Conservation (phyloP, 2,888 invertebrate species). For the Caradrina kadenii region DNA sequence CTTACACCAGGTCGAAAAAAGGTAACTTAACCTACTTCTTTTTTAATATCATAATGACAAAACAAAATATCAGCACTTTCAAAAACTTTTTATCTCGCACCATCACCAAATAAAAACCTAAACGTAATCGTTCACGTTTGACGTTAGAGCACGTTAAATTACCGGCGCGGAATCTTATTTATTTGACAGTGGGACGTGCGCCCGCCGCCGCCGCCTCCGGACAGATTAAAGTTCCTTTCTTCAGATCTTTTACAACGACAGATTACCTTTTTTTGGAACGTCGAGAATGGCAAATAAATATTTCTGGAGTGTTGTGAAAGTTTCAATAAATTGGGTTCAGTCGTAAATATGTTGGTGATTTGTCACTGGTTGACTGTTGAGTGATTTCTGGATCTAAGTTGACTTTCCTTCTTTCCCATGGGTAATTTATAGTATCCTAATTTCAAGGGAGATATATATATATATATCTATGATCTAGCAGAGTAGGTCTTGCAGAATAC, state of each 20-base stretch:
- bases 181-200: constrained; percentile 70
- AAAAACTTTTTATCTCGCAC: constrained; percentile 30
- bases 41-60: too few relatives aligned
- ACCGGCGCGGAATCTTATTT: constrained; percentile 73
- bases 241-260: constrained; percentile 66
- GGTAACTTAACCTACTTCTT: too few relatives aligned
- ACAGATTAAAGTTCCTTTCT: constrained; percentile 67
- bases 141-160: constrained; percentile 75
- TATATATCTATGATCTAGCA: too few relatives aligned
- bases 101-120: constrained; percentile 66
- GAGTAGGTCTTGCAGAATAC: not conserved
- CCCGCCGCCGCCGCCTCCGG: constrained; percentile 42
- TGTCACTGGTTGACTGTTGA: constrained; percentile 31
- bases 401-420: not conserved
- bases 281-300: constrained; percentile 60
- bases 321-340: constrained; percentile 42
- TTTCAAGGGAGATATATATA: not conserved
- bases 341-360: constrained; percentile 48
- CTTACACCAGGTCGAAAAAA: too few relatives aligned
- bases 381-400: constrained; percentile 32
- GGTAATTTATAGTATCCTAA: not conserved
- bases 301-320: constrained; percentile 44
- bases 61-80: not conserved
- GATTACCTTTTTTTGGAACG: constrained; percentile 63
- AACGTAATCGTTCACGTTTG: constrained; percentile 75